Base-by-base conservation (phyloP, 2,113 vertebrate genomes). In the Neogobius melanostomus region DNA sequence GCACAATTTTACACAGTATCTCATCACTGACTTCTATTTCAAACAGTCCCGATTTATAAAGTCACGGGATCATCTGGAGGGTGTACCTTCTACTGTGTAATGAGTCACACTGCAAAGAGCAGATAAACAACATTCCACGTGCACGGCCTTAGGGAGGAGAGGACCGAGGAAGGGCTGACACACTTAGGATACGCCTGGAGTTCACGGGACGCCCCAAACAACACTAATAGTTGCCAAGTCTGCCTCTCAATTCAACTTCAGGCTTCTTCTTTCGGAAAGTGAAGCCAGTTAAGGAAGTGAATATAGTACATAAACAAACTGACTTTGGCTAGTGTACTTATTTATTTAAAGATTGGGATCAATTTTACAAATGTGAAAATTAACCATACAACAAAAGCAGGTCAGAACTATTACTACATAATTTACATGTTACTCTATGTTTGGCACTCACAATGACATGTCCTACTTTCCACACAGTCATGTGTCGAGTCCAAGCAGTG, bases 161-260 rank as follows among this genome's bases (percentile, higher is more conserved):
- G 57, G 15, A 64, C 59, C 8, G 7, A 8, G 53, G 17, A n/a
- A 11, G 28, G 11, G 6, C 56, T 73, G 52, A 73, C 51, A 46
- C 62, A 63, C 47, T 87, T 75, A 17, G 52, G 28, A 74, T 53
- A 66, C 56, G 67, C 64, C 76, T 69, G 46, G 70, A 78, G 81
- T 80, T 83, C 81, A 82, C 51, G 68, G 84, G 82, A 84, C 66
- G 56, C 47, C 64, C n/a, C 42, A 57, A 42, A 61, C 28, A 64
- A 36, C 28, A 36, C 28, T 36, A 36, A 36, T 36, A 36, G 28
- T 36, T 36, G 28, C 28, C 28, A 36, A 36, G 28, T 36, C 28
- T 36, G 28, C 28, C 28, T 36, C 28, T 36, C 28, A 5, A 36
- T 36, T 36, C 28, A 36, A 36, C 28, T 36, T 36, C 28, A 36